These are phyloP conservation scores for Benitochromis conjunctus DNA, from an alignment of 2,113 vertebrate genomes.

Conservation along the genomic window DNA sequence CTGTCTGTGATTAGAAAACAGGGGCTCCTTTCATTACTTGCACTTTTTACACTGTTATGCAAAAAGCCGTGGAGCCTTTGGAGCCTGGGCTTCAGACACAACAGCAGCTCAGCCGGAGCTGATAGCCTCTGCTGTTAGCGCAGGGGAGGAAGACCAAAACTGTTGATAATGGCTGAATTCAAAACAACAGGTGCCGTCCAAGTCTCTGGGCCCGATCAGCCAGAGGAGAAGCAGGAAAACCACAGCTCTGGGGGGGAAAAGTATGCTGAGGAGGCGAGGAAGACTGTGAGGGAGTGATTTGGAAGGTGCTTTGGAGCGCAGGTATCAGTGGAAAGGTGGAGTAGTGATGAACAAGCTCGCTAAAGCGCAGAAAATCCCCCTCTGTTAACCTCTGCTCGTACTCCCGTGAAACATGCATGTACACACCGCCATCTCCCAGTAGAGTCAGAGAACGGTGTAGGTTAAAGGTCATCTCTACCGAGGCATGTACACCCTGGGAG, in stretches of 20 bases:
- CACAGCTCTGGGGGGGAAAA: background rate
- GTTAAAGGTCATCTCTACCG: constrained; percentile 20
- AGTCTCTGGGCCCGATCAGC: background rate
- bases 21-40: background rate
- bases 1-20: background rate
- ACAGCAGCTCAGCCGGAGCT: background rate
- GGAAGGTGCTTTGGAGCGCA: background rate
- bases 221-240: background rate
- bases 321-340: background rate
- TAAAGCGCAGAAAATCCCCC: background rate
- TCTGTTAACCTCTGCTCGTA: background rate
- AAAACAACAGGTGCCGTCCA: constrained; percentile 43
- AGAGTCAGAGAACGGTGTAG: constrained; percentile 13
- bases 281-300: background rate
- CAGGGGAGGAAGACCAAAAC: background rate
- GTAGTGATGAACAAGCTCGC: background rate
- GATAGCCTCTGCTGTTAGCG: background rate
- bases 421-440: background rate
- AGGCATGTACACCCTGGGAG: background rate
- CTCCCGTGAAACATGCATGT: background rate
- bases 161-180: constrained; percentile 19
- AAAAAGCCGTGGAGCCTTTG: background rate
- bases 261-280: background rate
- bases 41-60: background rate
- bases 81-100: background rate